Conservation (phyloP, 2,888 invertebrate genomes). For the Labia minor region DNA sequence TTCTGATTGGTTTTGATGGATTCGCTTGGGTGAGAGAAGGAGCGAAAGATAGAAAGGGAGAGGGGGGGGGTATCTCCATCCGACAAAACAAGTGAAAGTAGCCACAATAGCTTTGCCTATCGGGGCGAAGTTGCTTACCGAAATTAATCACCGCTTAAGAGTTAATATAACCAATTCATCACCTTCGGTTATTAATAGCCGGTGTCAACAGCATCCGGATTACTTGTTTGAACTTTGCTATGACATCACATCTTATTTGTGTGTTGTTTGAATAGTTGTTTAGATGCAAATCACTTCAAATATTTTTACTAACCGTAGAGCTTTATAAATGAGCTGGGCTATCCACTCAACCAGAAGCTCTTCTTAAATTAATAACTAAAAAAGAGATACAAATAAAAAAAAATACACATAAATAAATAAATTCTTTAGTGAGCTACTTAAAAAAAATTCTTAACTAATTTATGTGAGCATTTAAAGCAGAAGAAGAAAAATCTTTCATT, state of each 20-base stretch:
- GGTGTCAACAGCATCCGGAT: slow-evolving; percentile 13
- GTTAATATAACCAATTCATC: slow-evolving; percentile 13
- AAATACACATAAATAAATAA: background rate
- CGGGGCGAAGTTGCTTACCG: background rate
- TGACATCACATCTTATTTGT: slow-evolving; percentile 8
- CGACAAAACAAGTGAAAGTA: background rate
- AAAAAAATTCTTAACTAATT: background rate
- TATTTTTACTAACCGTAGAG: slow-evolving; percentile 4
- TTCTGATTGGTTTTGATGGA: too few species aligned
- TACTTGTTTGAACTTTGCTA: slow-evolving; percentile 13
- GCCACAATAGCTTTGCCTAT: background rate
- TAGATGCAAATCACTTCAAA: slow-evolving; percentile 7
- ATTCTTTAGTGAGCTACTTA: background rate
- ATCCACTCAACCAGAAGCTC: slow-evolving; percentile 7
- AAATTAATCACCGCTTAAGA: slow-evolving; percentile 13
- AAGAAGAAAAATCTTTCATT: background rate
- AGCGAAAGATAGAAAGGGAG: too few species aligned
- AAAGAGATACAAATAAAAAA: too few species aligned
- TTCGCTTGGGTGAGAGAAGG: too few species aligned
- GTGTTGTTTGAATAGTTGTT: slow-evolving; percentile 13
- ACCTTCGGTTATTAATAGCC: slow-evolving; percentile 1
- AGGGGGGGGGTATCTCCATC: background rate
- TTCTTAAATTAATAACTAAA: background rate
- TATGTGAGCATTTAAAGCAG: too few species aligned
- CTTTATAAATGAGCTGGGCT: background rate